Percentiles rank a stretch among this genome's conserved stretches.
These are phyloP conservation scores for Fistularia tabacaria DNA, from an alignment of 2,797 vertebrate genomes.

Conservation along the genomic window DNA sequence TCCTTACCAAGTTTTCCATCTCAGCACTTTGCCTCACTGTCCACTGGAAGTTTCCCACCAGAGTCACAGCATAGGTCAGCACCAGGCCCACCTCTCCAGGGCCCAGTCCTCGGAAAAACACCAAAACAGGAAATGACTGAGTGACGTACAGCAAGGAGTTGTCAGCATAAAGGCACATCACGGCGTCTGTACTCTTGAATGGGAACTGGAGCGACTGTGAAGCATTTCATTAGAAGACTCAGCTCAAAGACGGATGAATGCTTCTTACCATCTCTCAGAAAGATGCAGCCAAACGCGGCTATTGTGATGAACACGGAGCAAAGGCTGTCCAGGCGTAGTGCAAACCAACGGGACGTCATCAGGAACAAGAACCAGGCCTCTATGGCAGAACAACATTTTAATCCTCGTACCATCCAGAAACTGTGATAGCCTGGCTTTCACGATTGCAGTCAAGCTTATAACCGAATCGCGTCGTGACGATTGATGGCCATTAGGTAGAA, in stretches of 20 bases:
- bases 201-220: not conserved
- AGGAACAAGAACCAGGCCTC: conserved; percentile 94
- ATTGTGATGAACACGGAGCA: conserved; percentile 84
- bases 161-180: too few species aligned
- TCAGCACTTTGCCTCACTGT: conserved; percentile 90
- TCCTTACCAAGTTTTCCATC: conserved; percentile 90
- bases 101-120: conserved; percentile 62
- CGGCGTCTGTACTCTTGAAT: too few species aligned
- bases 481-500: conserved; percentile 2
- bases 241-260: not conserved
- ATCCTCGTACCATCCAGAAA: too few species aligned
- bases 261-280: conserved; percentile 80
- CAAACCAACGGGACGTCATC: conserved; percentile 93
- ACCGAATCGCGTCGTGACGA: too few species aligned
- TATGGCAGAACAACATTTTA: conserved; percentile 33
- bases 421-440: not conserved
- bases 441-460: not conserved
- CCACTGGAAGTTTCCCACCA: conserved; percentile 95
- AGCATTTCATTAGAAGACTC: not conserved
- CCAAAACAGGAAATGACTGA: not conserved
- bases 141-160: too few species aligned
- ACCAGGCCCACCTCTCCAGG: conserved; percentile 88
- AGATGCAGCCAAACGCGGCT: conserved; percentile 83
- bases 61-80: conserved; percentile 84
- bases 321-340: conserved; percentile 88